These are phyloP conservation scores for Drosophila subsilvestris DNA, from an alignment of 2,888 invertebrate species.

Conservation along the genomic window DNA sequence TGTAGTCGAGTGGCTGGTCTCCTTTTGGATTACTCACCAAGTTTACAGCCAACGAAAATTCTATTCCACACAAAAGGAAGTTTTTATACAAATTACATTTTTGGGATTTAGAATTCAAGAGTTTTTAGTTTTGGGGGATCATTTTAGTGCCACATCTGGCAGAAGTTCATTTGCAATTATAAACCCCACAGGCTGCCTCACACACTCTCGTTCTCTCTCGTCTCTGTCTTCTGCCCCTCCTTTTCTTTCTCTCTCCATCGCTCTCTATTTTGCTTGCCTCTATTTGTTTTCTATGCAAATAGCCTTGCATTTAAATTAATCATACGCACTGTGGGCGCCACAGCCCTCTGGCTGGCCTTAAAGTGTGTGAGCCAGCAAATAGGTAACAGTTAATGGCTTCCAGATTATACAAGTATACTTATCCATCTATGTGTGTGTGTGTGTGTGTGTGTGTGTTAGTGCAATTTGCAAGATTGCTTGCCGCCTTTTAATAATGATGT, in stretches of 20 bases:
- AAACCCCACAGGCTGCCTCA: not conserved
- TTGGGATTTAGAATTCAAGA: not conserved
- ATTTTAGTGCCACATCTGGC: not conserved
- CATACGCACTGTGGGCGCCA: conserved; percentile 68
- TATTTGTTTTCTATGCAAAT: conserved; percentile 62
- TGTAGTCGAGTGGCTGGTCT: too few relatives aligned
- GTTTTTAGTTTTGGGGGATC: not conserved
- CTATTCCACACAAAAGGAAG: not conserved
- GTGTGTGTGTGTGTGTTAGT: conserved; percentile 40
- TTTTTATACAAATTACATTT: not conserved
- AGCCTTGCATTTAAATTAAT: conserved; percentile 78
- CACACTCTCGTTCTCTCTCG: not conserved
- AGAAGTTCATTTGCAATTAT: not conserved
- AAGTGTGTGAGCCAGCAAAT: conserved; percentile 12
- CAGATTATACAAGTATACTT: conserved; percentile 8
- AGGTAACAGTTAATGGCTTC: conserved; percentile 42
- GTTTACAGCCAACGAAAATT: too few relatives aligned
- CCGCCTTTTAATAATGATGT: not conserved
- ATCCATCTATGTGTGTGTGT: conserved; percentile 3
- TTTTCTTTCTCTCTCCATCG: not conserved
- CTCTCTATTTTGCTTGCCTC: not conserved
- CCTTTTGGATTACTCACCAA: too few relatives aligned
- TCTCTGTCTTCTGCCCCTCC: too few relatives aligned
- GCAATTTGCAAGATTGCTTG: conserved; percentile 74
- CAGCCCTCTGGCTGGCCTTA: conserved; percentile 6